Base-by-base conservation (phyloP, 2,797 vertebrate species). In the Sebastiscus tertius region DNA sequence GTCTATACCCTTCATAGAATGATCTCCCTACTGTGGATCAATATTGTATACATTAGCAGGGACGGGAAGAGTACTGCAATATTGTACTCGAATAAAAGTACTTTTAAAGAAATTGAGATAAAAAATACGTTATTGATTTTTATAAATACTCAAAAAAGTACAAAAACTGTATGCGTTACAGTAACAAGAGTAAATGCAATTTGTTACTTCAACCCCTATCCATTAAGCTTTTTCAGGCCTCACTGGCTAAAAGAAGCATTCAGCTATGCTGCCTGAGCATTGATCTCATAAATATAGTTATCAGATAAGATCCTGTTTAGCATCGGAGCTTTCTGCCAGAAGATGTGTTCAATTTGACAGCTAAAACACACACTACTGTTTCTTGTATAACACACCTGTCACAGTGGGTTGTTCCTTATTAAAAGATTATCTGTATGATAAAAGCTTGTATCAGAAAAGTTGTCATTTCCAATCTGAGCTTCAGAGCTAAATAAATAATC, bases 241-340 rank as follows among this genome's bases (percentile, higher is more conserved):
- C 49, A 33, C 7, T 14, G 22, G 6, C 24, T 55, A 29, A 55
- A 59, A 75, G 13, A 69, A 66, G 66, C 59, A 13, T 62, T 34
- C 54, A 42, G 72, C 52, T 54, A 1, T 36, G 54, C 16, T 18
- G 27, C 11, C 54, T 20, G 11, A 67, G 64, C 66, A 56, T 22
- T 76, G 52, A 65, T 78, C 74, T 59, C 29, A 33, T 26, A 74
- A 71, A 49, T 62, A 24, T 24, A 77, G 62, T 9, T 81, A 52
- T 80, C 74, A 24, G 24, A 80, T 31, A 27, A 31, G 12, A 42
- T 27, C 16, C 42, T 55, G 20, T 79, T 68, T 13, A 34, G 58
- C 69, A 77, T 66, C 27, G 34, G 33, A 62, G 67, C 16, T 75
- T 46, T 66, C 18, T 58, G 67, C 71, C 63, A 3, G 13, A 52